Evolutionary conservation across 30 jellyfish, hydroid and myxozoan species (phyloP), one percentile per base, ranked within the genome.

Genomic region (Cassiopea xamachana): DNA sequence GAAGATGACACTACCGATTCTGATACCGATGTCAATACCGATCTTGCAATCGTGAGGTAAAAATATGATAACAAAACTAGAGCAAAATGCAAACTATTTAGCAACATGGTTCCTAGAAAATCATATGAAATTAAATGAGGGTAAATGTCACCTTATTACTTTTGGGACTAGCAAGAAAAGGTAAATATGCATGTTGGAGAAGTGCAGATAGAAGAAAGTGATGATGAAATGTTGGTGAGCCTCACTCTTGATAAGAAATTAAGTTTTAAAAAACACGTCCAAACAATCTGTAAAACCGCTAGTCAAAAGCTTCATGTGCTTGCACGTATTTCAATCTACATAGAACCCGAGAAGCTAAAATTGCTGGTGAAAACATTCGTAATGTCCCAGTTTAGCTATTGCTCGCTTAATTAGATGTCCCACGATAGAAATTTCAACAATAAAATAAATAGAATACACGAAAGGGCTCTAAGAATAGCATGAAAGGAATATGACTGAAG

Each of bases 261-360:
- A 16, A 45, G 81, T 18, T 79, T 79, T 46, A 82, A 89, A 59
- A 74, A 80, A 12, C 92, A 69, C 73, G 84, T 48, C 69, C 73
- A 49, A 59, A 87, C 67, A 43, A 58, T 55, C 19, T 90, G 92
- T 72, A 82, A 81, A 60, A 89, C 74, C 48, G 97, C 92, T 72
- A 82, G 92, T 69, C 92, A 82, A 64, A 90, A 90, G 55, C 85
- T 81, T 46, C 71, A 76, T 90, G 97, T 92, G 10, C 84, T 90
- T 2, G 74, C 96, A 10, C 68, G 96, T 46, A 43, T 88, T 60
- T 80, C 96, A 60, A 61, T 55, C 74, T 79, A 10, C 87, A 80
- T 79, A 91, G 81, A 69, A 19, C 73, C 86, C 61, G 81, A 80
- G 8, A 64, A 88, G 16, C 81, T 80, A 46, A 55, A 71, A 45